These are phyloP conservation scores for Geotria australis DNA, from an alignment of 2,797 vertebrate species.

Conservation along the genomic window DNA sequence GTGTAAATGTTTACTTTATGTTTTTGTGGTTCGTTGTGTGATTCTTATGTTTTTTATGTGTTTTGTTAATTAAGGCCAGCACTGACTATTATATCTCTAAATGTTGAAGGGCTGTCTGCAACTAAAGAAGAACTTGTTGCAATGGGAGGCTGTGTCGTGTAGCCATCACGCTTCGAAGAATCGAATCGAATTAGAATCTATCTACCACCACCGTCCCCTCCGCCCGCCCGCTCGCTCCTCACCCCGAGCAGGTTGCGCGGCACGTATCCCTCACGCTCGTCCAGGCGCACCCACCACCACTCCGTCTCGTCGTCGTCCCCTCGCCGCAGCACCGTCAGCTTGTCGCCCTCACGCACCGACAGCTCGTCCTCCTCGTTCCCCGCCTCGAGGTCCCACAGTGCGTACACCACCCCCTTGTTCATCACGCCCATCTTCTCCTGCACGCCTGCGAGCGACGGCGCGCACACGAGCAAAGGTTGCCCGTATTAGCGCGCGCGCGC, in stretches of 20 bases:
- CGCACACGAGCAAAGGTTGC: background rate
- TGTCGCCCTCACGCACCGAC: slow-evolving; percentile 46
- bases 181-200: too few species aligned
- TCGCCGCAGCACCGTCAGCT: slow-evolving; percentile 47
- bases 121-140: too few species aligned
- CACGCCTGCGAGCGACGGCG: slow-evolving; percentile 22
- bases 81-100: too few species aligned
- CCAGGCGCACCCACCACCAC: slow-evolving; percentile 83
- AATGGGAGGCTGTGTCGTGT: too few species aligned
- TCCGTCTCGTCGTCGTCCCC: slow-evolving; percentile 67
- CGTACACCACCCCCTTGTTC: slow-evolving; percentile 79
- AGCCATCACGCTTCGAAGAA: too few species aligned
- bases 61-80: too few species aligned
- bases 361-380: slow-evolving; percentile 41
- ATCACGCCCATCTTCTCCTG: slow-evolving; percentile 99
- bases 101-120: too few species aligned
- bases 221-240: slow-evolving; percentile 6
- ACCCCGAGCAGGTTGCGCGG: slow-evolving; percentile 79
- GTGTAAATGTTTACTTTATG: too few species aligned
- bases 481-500: too few species aligned
- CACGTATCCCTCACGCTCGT: slow-evolving; percentile 44
- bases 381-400: slow-evolving; percentile 49
- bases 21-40: too few species aligned
- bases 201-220: too few species aligned
- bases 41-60: too few species aligned